A percentile compares a stretch with the other conserved stretches of the same genome.
phyloP scores from a whole-genome alignment of 2,888 invertebrate genomes.

The Hemithea aestivaria region DNA sequence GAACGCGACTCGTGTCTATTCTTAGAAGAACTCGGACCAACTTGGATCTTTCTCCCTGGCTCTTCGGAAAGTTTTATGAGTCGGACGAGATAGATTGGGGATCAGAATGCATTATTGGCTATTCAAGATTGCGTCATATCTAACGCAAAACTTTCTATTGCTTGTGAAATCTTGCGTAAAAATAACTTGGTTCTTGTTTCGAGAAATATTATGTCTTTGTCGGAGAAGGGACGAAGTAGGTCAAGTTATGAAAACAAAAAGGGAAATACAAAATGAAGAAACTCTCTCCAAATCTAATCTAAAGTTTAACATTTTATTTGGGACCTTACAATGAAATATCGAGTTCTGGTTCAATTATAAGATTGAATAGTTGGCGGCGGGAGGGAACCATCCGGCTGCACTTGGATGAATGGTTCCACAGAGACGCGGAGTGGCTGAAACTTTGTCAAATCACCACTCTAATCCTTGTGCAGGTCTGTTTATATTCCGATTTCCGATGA shows the following conservation, averaged over 20 bases:
- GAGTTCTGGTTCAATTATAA: slow-evolving; percentile 15
- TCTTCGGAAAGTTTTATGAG: slow-evolving; percentile 63
- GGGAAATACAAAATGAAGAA: slow-evolving; percentile 1
- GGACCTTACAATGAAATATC: slow-evolving; percentile 15
- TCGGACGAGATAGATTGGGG: slow-evolving; percentile 64
- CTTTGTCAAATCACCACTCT: slow-evolving; percentile 63
- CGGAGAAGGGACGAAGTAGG: slow-evolving; percentile 5
- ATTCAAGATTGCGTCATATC: slow-evolving; percentile 58
- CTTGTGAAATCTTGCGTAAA: slow-evolving; percentile 29
- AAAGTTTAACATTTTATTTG: slow-evolving; percentile 15
- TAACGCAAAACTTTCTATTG: slow-evolving; percentile 30
- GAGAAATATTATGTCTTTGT: slow-evolving; percentile 4
- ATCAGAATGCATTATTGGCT: slow-evolving; percentile 65
- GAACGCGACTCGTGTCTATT: slow-evolving; percentile 35
- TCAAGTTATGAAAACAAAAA: slow-evolving; percentile 12
- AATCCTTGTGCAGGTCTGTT: slow-evolving; percentile 65
- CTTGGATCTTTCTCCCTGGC: slow-evolving; percentile 47
- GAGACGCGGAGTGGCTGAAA: slow-evolving; percentile 43
- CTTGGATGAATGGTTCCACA: slow-evolving; percentile 21
- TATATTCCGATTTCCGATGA: slow-evolving; percentile 60
- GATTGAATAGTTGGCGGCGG: slow-evolving; percentile 18
- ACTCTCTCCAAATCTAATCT: slow-evolving; percentile 8
- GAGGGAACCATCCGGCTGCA: slow-evolving; percentile 14
- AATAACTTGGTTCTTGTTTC: slow-evolving; percentile 22
- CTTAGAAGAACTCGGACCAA: slow-evolving; percentile 51